phyloP scores from a whole-genome alignment of 2,888 invertebrate genomes.

The Lasioglossum figueresi region DNA sequence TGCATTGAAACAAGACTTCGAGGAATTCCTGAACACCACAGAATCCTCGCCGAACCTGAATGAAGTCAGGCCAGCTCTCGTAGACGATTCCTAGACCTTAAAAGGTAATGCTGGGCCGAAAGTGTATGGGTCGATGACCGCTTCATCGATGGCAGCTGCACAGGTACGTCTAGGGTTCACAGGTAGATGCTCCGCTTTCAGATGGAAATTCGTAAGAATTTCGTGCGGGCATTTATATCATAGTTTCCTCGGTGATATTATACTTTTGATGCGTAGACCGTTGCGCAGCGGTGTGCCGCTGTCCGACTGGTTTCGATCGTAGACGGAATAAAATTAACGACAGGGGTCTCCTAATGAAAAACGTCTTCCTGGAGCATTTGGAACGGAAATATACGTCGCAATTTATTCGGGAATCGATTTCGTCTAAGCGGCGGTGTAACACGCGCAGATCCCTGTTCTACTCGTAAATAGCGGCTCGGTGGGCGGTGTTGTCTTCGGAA shows the following conservation, averaged over 20 bases:
- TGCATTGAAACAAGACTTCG: background rate
- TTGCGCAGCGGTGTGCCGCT: background rate
- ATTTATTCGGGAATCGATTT: conserved; percentile 30
- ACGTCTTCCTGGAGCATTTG: background rate
- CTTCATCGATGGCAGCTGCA: conserved; percentile 64
- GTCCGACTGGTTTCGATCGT: background rate
- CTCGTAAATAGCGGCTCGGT: conserved; percentile 46
- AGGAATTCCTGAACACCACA: background rate
- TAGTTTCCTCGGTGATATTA: conserved; percentile 16
- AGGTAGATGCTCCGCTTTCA: conserved; percentile 56
- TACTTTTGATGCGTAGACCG: background rate
- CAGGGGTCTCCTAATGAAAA: background rate
- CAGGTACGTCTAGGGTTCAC: conserved; percentile 59
- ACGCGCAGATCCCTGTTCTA: conserved; percentile 26
- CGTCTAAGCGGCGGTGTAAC: conserved; percentile 3
- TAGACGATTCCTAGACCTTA: conserved; percentile 59
- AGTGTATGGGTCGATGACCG: conserved; percentile 67
- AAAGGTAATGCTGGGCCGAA: conserved; percentile 55
- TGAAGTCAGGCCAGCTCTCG: background rate
- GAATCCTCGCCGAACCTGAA: background rate
- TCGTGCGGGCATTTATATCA: background rate
- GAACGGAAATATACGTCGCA: background rate
- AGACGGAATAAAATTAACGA: conserved; percentile 1
- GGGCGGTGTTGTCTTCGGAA: conserved; percentile 66
- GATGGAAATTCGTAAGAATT: conserved; percentile 52